A percentile compares a stretch with the other conserved stretches of the same genome.
Evolutionary conservation across 64 coral and sea anemone genomes (phyloP).

Genomic region (Acropora yongei): DNA sequence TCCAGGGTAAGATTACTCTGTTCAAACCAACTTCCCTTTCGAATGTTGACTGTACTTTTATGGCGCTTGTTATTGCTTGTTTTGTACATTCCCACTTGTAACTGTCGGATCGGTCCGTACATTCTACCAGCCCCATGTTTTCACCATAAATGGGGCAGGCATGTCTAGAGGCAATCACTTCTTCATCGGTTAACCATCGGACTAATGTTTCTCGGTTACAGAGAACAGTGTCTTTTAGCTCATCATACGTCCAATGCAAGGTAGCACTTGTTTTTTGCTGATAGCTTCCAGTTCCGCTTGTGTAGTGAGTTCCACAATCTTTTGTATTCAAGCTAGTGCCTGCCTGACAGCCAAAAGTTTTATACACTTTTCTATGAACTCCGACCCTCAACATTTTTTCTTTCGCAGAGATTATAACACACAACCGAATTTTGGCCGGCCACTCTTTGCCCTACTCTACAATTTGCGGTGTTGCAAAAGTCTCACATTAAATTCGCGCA

Average conservation of each 20-base stretch:
- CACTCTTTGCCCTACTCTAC: no score
- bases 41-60: conserved; percentile 7
- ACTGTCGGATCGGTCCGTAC: conserved; percentile 7
- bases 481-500: no score
- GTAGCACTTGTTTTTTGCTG: conserved; percentile 22
- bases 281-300: conserved; percentile 26
- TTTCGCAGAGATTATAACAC: background rate
- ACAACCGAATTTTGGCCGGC: no score
- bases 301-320: background rate
- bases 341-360: background rate
- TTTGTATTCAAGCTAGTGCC: background rate
- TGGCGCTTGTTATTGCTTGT: background rate
- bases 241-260: conserved; percentile 21
- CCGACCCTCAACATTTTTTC: background rate
- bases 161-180: conserved; percentile 5
- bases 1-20: conserved; percentile 43
- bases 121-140: conserved; percentile 31
- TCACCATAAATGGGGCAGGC: background rate
- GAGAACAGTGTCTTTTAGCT: conserved; percentile 15
- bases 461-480: no score
- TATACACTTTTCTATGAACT: background rate
- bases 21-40: conserved; percentile 39
- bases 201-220: conserved; percentile 27
- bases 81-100: conserved; percentile 47
- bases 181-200: conserved; percentile 17